Percentiles rank a stretch among this genome's conserved stretches.
Conservation (phyloP, 64 coral and sea anemone species). For the Anthopleura sola region DNA sequence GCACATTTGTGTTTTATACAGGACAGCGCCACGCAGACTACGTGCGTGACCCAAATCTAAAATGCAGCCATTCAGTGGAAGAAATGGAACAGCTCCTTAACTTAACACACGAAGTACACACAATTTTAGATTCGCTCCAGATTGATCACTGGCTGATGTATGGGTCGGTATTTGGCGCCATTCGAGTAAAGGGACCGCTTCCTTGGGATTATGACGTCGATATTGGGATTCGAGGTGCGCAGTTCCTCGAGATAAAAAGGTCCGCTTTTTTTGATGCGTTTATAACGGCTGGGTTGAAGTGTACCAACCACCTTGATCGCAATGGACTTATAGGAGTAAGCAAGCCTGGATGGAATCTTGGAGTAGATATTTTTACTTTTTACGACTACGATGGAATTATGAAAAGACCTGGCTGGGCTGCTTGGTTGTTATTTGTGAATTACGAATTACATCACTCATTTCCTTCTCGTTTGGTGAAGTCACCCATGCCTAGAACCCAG, state of each 20-base stretch:
- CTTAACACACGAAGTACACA: constrained; percentile 35
- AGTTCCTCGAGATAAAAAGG: constrained; percentile 9
- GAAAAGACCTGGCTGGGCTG: constrained; percentile 53
- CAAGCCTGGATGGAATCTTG: constrained; percentile 10
- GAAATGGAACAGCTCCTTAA: constrained; percentile 44
- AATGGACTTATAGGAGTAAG: constrained; percentile 19
- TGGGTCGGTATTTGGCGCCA: constrained; percentile 52
- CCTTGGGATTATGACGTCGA: constrained; percentile 67
- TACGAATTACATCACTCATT: constrained; percentile 61
- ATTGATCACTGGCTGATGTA: constrained; percentile 68
- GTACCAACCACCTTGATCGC: constrained; percentile 1
- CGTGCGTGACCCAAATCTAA: constrained; percentile 8
- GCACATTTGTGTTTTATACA: background rate
- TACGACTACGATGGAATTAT: constrained; percentile 58
- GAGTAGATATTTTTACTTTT: constrained; percentile 69
- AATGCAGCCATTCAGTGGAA: constrained; percentile 46
- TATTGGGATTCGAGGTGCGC: constrained; percentile 42
- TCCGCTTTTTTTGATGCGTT: constrained; percentile 26
- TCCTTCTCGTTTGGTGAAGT: constrained; percentile 53
- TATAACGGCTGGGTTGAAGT: constrained; percentile 11
- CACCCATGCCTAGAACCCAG: constrained; percentile 48
- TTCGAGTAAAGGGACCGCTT: constrained; percentile 18
- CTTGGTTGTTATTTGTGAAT: constrained; percentile 48
- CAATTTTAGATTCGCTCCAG: constrained; percentile 32
- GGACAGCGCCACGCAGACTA: background rate